These are phyloP conservation scores for Crypturellus tataupa DNA, from an alignment of 2,797 vertebrate genomes.

Conservation along the genomic window DNA sequence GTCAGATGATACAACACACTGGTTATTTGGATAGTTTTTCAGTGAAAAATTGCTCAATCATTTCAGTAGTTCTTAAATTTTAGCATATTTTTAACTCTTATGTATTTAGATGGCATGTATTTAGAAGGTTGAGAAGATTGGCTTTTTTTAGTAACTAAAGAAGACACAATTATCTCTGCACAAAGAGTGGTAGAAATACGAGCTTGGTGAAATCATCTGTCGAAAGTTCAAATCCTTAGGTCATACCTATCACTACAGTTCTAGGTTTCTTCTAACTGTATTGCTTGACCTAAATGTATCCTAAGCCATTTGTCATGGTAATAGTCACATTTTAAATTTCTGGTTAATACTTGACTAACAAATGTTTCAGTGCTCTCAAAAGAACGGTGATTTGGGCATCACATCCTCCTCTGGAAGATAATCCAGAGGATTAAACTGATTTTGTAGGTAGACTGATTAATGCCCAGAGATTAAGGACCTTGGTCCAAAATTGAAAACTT, in stretches of 20 bases:
- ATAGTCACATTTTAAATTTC: not conserved
- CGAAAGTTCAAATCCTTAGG: constrained; percentile 5
- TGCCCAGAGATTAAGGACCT: not conserved
- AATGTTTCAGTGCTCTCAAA: not conserved
- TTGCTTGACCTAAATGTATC: not conserved
- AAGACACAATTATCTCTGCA: not conserved
- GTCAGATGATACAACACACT: not conserved
- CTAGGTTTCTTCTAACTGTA: not conserved
- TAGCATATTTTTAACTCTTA: not conserved
- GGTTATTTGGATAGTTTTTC: not conserved
- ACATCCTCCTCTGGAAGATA: not conserved
- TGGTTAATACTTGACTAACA: not conserved
- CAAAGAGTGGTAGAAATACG: not conserved
- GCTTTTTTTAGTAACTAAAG: not conserved
- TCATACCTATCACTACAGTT: not conserved
- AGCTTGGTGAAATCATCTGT: not conserved
- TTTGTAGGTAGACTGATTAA: not conserved
- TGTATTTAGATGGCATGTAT: not conserved
- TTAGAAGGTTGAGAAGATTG: not conserved
- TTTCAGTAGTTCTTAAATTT: not conserved
- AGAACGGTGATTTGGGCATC: not conserved
- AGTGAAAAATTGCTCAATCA: not conserved
- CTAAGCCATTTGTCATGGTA: not conserved
- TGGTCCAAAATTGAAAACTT: not conserved
- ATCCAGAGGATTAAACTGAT: not conserved